Evolutionary conservation across 2,797 vertebrate species (phyloP).

Genomic region (Sebastes aleutianus): DNA sequence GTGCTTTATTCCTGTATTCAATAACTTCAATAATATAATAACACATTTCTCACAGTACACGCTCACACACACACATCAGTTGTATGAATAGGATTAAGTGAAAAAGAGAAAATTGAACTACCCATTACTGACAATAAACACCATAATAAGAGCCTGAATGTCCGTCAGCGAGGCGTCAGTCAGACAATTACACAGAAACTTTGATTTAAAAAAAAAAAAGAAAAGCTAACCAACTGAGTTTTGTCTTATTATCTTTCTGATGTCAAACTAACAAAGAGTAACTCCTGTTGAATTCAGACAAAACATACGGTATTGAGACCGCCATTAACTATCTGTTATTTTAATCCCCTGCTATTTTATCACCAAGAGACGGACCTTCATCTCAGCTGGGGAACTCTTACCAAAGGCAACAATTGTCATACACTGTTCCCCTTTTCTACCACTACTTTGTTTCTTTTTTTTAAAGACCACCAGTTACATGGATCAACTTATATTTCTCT

Average conservation of each 20-base stretch:
- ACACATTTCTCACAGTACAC: not conserved
- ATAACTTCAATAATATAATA: not conserved
- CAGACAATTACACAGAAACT: not conserved
- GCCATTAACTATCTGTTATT: not conserved
- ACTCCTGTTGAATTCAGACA: not conserved
- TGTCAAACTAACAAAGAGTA: not conserved
- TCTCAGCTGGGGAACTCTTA: not conserved
- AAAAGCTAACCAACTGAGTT: not conserved
- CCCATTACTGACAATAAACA: not conserved
- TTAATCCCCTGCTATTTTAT: not conserved
- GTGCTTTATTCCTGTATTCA: not conserved
- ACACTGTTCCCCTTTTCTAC: not conserved
- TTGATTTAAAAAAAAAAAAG: not conserved
- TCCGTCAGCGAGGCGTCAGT: not conserved
- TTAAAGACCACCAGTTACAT: not conserved
- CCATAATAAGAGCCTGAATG: not conserved
- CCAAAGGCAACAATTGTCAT: not conserved
- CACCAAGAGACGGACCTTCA: not conserved
- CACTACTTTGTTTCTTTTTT: not conserved
- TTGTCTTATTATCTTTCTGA: not conserved
- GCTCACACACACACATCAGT: not conserved
- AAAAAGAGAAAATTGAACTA: not conserved
- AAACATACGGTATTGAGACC: not conserved
- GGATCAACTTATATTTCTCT: not conserved
- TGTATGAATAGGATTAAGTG: not conserved